Evolutionary conservation across 2,888 invertebrate species (phyloP).

Genomic region (Andrena bucephala): DNA sequence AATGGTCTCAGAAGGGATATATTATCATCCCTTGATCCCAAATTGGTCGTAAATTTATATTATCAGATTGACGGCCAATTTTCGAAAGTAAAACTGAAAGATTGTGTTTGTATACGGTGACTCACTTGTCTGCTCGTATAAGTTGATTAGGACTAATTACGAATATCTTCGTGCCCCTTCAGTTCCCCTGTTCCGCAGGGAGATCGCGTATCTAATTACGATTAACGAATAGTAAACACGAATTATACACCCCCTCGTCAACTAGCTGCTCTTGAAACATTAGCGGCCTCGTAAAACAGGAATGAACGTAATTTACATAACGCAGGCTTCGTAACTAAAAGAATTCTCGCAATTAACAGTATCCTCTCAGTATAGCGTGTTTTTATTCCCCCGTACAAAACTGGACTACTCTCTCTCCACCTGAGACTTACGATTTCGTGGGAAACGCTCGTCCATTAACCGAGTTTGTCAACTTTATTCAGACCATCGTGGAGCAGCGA

Average conservation of each 20-base stretch:
- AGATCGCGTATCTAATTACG: too few species aligned
- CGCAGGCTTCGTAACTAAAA: conserved; percentile 1
- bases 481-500: conserved; percentile 13
- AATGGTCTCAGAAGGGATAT: conserved; percentile 29
- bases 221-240: too few species aligned
- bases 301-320: conserved; percentile 34
- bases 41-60: too few species aligned
- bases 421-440: conserved; percentile 28
- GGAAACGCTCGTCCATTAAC: conserved; percentile 44
- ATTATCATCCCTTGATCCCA: too few species aligned
- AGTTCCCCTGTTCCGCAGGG: too few species aligned
- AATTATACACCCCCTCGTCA: background rate
- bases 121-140: too few species aligned
- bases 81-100: background rate
- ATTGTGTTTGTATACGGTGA: background rate
- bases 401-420: background rate
- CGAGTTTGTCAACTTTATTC: conserved; percentile 40
- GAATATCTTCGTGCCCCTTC: too few species aligned
- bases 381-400: background rate
- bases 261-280: conserved; percentile 4
- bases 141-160: too few species aligned
- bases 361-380: background rate
- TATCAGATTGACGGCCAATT: conserved; percentile 12
- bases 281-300: background rate
- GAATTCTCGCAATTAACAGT: conserved; percentile 16